Percentiles rank a stretch among this genome's conserved stretches.
Conservation (phyloP, 2,113 vertebrate genomes). For the Caloenas nicobarica region DNA sequence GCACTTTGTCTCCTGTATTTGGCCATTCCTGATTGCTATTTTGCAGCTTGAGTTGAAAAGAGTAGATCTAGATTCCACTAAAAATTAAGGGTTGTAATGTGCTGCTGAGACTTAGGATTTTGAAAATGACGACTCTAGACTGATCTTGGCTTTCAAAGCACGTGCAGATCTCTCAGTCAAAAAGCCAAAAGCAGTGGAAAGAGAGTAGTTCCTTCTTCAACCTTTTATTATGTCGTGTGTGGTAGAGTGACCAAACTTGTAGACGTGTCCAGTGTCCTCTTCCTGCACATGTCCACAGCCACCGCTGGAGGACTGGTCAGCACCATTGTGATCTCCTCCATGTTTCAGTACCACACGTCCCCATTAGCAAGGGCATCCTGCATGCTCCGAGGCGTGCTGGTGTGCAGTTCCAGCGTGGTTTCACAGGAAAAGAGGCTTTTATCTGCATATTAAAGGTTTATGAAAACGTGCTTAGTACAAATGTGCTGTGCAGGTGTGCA, state of each 20-base stretch:
- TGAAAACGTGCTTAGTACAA: not conserved
- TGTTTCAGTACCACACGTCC: fast-evolving
- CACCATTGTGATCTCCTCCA: fast-evolving
- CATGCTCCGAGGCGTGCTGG: not conserved
- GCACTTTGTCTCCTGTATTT: not conserved
- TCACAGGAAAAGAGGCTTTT: not conserved
- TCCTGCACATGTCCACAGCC: not conserved
- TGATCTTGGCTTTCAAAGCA: not conserved
- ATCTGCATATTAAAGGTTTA: not conserved
- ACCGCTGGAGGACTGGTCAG: not conserved
- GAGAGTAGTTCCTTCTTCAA: not conserved
- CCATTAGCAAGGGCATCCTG: not conserved
- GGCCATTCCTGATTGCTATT: not conserved
- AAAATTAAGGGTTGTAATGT: not conserved
- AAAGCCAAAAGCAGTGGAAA: not conserved
- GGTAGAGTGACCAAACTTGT: not conserved
- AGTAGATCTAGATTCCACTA: not conserved
- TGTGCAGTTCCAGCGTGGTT: not conserved
- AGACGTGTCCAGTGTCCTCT: not conserved
- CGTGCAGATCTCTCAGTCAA: not conserved
- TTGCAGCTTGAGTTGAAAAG: not conserved
- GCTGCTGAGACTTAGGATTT: not conserved
- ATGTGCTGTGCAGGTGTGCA: not conserved
- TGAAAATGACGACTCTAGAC: not conserved
- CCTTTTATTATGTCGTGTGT: not conserved